Base-by-base conservation (phyloP, 1,140 invertebrate species). In the Drosophila subpulchrella region DNA sequence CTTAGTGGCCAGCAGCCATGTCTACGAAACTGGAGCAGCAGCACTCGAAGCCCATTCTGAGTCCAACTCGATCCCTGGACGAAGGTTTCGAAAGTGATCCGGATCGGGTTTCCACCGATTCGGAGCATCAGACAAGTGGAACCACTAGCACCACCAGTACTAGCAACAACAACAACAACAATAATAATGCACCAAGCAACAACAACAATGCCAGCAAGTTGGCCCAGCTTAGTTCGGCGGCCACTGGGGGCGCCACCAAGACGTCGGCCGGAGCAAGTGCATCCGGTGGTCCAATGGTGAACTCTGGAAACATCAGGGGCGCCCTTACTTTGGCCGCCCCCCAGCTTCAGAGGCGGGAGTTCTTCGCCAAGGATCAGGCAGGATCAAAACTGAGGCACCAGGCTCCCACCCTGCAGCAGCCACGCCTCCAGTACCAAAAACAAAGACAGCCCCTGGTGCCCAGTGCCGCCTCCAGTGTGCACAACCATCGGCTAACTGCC, bases 11-110 rank as follows among this genome's bases (percentile, higher is more conserved):
- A 68, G 61, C 55, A 79, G 50, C 83, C 67, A 75, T 72, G 75
- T 77, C 84, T 59, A 86, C 68, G 75, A 92, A 92, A 92, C 78
- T 91, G 81, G 91, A 92, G 74, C 91, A 90, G 53, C 90, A 91
- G 73, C 90, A 90, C 50, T 91, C 90, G 55, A 92, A 92, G 75
- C 92, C 92, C 67, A 92, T 92, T 77, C 80, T 92, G 65, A 92
- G 92, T 79, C 91, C 92, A 82, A 92, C 92, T 67, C 90, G 91
- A 91, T 92, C 92, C 80, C 91, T 92, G 66, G 92, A 92, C 58
- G 92, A 92, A 92, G 92, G 92, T 88, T 92, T 92, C 80, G 92
- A 92, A 92, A 92, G 91, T 90, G 92, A 92, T 92, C 92, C 92
- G 80, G 92, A 92, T 91, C 91, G 92, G 63, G 89, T 92, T 84